Evolutionary conservation across 2,797 vertebrate genomes (phyloP).

Genomic region (Centropyge bicolor): DNA sequence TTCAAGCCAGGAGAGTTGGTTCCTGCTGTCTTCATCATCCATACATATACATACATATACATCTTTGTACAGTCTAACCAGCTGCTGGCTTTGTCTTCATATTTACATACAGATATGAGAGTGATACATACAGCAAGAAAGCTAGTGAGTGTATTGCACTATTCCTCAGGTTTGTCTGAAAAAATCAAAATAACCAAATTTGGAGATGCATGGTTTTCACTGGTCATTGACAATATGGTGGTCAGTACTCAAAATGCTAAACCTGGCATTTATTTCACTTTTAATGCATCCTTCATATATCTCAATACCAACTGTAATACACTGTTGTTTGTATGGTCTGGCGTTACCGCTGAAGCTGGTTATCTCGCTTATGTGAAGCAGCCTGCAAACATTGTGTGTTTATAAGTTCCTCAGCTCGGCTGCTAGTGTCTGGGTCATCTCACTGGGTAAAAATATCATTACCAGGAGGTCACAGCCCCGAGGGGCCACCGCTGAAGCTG

Average conservation of each 20-base stretch:
- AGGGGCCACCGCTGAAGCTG: slow-evolving; percentile 50
- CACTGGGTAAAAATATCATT: slow-evolving; percentile 62
- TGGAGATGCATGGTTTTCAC: neutral
- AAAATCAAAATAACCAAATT: neutral
- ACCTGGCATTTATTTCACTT: neutral
- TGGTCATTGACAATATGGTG: neutral
- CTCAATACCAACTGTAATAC: slow-evolving; percentile 6
- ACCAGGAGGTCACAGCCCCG: slow-evolving; percentile 33
- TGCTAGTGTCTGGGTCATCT: slow-evolving; percentile 47
- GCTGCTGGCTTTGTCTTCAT: neutral
- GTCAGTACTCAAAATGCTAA: neutral
- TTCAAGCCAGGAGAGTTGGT: no score
- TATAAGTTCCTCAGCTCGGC: slow-evolving; percentile 32
- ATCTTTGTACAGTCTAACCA: no score
- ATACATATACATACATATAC: no score
- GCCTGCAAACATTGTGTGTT: slow-evolving; percentile 47
- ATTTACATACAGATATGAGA: neutral
- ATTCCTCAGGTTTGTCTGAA: no score
- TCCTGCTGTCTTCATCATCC: no score
- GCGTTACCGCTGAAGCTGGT: neutral
- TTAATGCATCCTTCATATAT: neutral
- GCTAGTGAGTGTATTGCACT: no score
- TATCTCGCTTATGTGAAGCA: slow-evolving; percentile 6
- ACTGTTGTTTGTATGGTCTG: neutral
- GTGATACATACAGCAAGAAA: no score